phyloP scores from a whole-genome alignment of 2,113 vertebrate genomes.

The Struthidea cinerea region DNA sequence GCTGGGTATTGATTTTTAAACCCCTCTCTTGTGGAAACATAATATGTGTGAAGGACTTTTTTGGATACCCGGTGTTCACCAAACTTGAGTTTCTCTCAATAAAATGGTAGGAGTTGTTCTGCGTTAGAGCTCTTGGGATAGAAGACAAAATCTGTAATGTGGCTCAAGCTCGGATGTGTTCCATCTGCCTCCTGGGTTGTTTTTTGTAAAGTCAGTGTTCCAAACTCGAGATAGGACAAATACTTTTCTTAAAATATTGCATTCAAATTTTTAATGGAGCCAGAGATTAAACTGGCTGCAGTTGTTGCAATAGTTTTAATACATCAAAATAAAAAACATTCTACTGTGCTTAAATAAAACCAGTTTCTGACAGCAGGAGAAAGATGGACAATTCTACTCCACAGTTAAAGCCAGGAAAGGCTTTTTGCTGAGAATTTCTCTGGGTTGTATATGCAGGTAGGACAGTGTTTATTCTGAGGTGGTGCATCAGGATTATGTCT shows the following conservation, averaged over 20 bases:
- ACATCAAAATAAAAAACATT: neutral
- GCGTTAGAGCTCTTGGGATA: neutral
- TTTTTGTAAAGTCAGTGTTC: neutral
- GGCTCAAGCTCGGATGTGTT: neutral
- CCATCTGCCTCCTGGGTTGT: neutral
- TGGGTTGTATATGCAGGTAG: neutral
- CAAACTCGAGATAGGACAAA: neutral
- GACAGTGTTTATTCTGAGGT: neutral
- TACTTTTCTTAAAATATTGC: neutral
- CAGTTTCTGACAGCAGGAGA: neutral
- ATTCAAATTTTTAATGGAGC: neutral
- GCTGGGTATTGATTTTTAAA: neutral
- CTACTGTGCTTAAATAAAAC: neutral
- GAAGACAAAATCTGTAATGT: accelerated
- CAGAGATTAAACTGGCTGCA: neutral
- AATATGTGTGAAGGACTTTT: neutral
- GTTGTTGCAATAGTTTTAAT: neutral
- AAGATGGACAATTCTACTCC: neutral
- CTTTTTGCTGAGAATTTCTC: neutral
- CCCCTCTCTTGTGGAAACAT: neutral
- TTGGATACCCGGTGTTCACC: neutral
- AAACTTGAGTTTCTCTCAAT: neutral
- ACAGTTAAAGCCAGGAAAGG: neutral
- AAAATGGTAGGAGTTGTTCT: neutral
- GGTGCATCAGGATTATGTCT: neutral